These are phyloP conservation scores for Brachyistius frenatus DNA, from an alignment of 2,113 vertebrate species.

Conservation along the genomic window DNA sequence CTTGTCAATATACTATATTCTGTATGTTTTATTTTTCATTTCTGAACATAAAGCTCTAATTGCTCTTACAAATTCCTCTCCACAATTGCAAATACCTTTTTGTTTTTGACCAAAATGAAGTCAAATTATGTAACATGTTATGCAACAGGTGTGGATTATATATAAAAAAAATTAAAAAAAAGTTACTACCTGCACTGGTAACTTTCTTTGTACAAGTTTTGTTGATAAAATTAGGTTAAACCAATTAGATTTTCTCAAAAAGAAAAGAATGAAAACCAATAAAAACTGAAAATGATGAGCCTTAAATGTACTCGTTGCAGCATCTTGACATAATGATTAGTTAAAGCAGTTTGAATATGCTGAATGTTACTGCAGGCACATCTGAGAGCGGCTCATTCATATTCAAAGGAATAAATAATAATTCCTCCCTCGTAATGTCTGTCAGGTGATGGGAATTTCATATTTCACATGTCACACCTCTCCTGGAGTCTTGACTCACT, in stretches of 20 bases:
- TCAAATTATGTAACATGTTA: too few relatives aligned
- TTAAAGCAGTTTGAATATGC: slow-evolving; percentile 19
- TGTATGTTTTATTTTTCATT: not conserved
- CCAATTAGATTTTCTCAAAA: not conserved
- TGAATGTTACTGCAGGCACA: slow-evolving; percentile 16
- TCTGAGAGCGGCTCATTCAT: slow-evolving; percentile 43
- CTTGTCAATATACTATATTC: not conserved
- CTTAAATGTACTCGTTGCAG: not conserved
- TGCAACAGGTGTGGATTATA: too few relatives aligned
- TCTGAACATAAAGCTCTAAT: too few relatives aligned
- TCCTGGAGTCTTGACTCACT: slow-evolving; percentile 56
- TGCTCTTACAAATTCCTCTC: too few relatives aligned
- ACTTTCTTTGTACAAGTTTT: too few relatives aligned
- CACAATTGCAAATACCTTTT: too few relatives aligned
- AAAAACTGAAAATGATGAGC: not conserved
- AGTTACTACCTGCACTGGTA: too few relatives aligned
- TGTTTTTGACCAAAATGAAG: too few relatives aligned
- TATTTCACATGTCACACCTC: slow-evolving; percentile 55
- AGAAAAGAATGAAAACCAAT: not conserved
- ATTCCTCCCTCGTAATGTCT: slow-evolving; percentile 56
- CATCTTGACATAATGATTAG: slow-evolving; percentile 17
- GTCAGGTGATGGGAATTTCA: slow-evolving; percentile 59
- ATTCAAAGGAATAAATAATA: slow-evolving; percentile 59
- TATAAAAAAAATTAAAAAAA: too few relatives aligned
- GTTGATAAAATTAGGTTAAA: too few relatives aligned